A percentile compares a stretch with the other conserved stretches of the same genome.
Conservation (phyloP, 2,888 invertebrate species). For the Epistrophe grossulariae region DNA sequence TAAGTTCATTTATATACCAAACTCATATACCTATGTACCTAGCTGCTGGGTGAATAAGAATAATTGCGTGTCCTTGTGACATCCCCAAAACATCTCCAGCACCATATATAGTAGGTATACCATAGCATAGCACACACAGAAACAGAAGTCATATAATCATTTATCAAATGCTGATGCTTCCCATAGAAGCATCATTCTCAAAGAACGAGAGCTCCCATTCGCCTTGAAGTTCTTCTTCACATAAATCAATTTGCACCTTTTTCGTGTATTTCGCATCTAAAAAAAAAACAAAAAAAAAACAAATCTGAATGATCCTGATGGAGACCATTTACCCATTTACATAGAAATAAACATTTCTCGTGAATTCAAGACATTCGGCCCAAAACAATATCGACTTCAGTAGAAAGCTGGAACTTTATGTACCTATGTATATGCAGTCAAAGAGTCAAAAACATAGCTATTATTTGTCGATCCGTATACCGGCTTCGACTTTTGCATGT, state of each 20-base stretch:
- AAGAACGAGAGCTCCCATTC: background rate
- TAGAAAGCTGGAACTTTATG: slow-evolving; percentile 25
- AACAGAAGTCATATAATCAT: slow-evolving; percentile 22
- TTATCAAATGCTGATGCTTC: slow-evolving; percentile 9
- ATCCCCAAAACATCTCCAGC: background rate
- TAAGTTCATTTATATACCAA: slow-evolving; percentile 15
- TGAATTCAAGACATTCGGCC: slow-evolving; percentile 9
- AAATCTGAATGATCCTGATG: slow-evolving; percentile 5
- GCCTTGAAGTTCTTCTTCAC: slow-evolving; percentile 2
- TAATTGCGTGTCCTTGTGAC: slow-evolving; percentile 37
- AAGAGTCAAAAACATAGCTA: slow-evolving; percentile 42
- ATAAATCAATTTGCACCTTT: slow-evolving; percentile 32
- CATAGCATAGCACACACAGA: background rate
- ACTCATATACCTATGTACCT: background rate
- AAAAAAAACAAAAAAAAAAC: background rate
- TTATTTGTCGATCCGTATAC: slow-evolving; percentile 28
- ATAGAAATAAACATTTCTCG: background rate
- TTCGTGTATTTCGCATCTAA: slow-evolving; percentile 14
- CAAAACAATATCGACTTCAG: slow-evolving; percentile 15
- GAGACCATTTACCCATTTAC: background rate
- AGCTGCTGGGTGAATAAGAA: slow-evolving; percentile 2
- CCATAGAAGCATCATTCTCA: background rate
- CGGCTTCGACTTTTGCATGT: slow-evolving; percentile 15
- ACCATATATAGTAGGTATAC: background rate
- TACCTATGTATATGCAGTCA: slow-evolving; percentile 28